Evolutionary conservation across 2,113 vertebrate genomes (phyloP), one percentile per base, ranked within the genome.

Genomic region (Oophaga pumilio): DNA sequence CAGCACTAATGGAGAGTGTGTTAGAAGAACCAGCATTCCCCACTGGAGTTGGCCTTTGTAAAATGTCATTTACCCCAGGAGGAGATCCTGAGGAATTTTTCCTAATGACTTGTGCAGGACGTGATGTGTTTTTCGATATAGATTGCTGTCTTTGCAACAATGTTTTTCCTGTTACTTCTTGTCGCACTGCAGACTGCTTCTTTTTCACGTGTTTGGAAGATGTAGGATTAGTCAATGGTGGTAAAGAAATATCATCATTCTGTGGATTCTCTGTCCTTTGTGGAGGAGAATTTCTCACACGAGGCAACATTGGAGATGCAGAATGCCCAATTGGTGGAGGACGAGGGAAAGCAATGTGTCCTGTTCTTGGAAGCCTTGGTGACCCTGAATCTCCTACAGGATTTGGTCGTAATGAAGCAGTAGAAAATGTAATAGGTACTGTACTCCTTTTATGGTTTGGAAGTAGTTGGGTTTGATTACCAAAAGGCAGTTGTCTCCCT

Each of bases 351-450:
- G 80, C 57, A 56, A 60, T 43, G 5, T 88, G 87, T 77, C 60
- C 43, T 68, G 59, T 64, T 7, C 69, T 73, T 74, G 87, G 66
- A 53, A 88, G 80, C 18, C 87, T 76, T 68, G 87, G 87, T 56
- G 87, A 88, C 22, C 87, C 87, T 52, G 87, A 88, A 84, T 88
- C 81, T 74, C 87, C 87, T 43, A 88, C 57, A 49, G 87, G 87
- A 56, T 62, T 84, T 84, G 87, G 87, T 76, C 87, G 84, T 53
- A 88, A n/a, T 57, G 87, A 84, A 18, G 71, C 80, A n/a, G 81
- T 18, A 77, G 77, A 76, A 64, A 76, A 88, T 17, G 81, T 52
- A 18, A 76, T 5, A 57, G 87, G 59, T 68, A 74, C n/a, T 56
- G 28, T 66, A 68, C 26, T 77, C 52, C 26, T 88, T 59, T 82